Conservation (phyloP, 2,888 invertebrate species). For the Athalia cordata region DNA sequence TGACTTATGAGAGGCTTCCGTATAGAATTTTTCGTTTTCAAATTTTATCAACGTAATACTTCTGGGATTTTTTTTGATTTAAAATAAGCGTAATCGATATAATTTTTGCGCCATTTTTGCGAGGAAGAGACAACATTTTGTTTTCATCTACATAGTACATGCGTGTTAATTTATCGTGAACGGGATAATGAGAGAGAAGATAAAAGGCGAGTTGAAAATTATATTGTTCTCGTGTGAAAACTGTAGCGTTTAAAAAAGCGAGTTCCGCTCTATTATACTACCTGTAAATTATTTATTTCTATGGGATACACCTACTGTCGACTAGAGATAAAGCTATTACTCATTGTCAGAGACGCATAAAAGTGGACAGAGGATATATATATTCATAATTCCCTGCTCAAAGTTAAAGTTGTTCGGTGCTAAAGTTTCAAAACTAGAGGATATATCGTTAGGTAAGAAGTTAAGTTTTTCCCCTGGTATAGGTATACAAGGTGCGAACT, state of each 20-base stretch:
- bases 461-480: not conserved
- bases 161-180: too few relatives aligned
- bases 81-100: too few relatives aligned
- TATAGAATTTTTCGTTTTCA: too few relatives aligned
- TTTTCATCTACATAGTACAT: too few relatives aligned
- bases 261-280: not conserved
- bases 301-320: slow-evolving; percentile 4
- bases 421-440: slow-evolving; percentile 28
- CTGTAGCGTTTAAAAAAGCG: not conserved
- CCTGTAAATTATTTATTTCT: slow-evolving; percentile 26
- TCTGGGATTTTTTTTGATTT: too few relatives aligned
- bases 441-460: slow-evolving; percentile 22
- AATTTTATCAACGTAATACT: too few relatives aligned
- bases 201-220: not conserved
- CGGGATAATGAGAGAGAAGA: too few relatives aligned
- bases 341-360: slow-evolving; percentile 19
- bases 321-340: slow-evolving; percentile 35
- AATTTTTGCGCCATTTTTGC: too few relatives aligned
- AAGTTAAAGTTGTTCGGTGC: slow-evolving; percentile 17
- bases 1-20: too few relatives aligned
- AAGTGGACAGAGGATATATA: slow-evolving; percentile 21
- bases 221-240: not conserved
- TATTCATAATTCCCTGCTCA: slow-evolving; percentile 30
- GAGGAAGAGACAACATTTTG: too few relatives aligned
- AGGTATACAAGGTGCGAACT: slow-evolving; percentile 16